These are phyloP conservation scores for Pitangus sulphuratus DNA, from an alignment of 2,797 vertebrate species.

Conservation along the genomic window DNA sequence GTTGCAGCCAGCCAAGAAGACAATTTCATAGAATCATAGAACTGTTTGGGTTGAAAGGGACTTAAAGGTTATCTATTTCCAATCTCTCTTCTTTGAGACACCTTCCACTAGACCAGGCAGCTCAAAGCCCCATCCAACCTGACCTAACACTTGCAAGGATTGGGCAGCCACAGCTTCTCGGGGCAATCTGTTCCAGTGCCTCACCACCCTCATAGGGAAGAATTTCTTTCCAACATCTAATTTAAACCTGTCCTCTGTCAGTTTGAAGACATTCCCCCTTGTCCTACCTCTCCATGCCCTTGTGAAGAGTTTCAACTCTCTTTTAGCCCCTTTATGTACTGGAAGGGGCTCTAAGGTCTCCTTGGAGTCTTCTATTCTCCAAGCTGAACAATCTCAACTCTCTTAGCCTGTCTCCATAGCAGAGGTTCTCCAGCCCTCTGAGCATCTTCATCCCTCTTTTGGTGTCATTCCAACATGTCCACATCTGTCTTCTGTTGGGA, in stretches of 20 bases:
- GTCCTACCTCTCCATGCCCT: not conserved
- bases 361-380: not conserved
- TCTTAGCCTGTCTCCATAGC: not conserved
- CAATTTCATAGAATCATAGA: not conserved
- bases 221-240: not conserved
- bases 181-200: not conserved
- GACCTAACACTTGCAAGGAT: not conserved
- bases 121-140: not conserved
- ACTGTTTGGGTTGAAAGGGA: not conserved
- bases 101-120: not conserved
- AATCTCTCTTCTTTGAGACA: not conserved
- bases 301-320: not conserved
- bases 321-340: not conserved
- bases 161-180: not conserved
- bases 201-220: not conserved
- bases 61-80: not conserved
- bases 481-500: not conserved
- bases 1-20: not conserved
- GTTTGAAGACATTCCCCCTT: not conserved
- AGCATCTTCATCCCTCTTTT: not conserved
- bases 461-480: not conserved
- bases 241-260: not conserved
- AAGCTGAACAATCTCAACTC: not conserved
- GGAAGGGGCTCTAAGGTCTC: not conserved
- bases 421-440: not conserved